These are phyloP conservation scores for Nannospalax galili DNA, from an alignment of 2,113 vertebrate species.

Conservation along the genomic window DNA sequence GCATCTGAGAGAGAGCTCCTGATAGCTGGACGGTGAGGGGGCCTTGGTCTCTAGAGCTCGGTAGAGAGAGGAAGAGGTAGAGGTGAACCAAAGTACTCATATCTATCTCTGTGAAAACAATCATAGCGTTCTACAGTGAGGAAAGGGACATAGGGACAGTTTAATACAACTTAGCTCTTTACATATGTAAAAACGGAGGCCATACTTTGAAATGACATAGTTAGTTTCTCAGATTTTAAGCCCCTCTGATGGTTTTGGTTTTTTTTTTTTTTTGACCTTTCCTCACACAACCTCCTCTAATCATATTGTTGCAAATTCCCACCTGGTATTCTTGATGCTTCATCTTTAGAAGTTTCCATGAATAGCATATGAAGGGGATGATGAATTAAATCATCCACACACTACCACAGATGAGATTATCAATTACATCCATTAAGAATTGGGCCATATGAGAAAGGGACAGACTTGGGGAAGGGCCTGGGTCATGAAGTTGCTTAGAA, in stretches of 20 bases:
- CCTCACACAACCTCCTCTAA: not conserved
- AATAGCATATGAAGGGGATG: no score
- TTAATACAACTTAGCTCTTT: no score
- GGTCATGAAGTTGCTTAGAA: not conserved
- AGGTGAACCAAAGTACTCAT: not conserved
- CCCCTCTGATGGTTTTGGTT: not conserved
- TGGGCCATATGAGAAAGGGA: not conserved
- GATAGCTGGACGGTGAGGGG: slow-evolving; percentile 92
- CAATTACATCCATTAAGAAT: no score
- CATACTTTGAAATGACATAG: no score
- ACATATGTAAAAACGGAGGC: not conserved
- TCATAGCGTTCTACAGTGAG: not conserved
- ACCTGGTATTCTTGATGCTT: not conserved
- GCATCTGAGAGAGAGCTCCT: slow-evolving; percentile 94
- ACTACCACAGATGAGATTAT: not conserved
- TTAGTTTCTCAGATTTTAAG: not conserved
- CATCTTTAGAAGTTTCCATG: not conserved
- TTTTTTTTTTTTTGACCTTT: not conserved
- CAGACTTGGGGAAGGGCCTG: no score
- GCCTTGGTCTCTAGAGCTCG: not conserved
- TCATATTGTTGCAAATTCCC: no score
- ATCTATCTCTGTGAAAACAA: not conserved
- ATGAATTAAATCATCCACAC: no score
- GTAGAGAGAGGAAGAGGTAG: not conserved
- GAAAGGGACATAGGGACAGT: not conserved